Evolutionary conservation across 1,140 invertebrate genomes (phyloP).

Genomic region (Harlomillsia oculata): DNA sequence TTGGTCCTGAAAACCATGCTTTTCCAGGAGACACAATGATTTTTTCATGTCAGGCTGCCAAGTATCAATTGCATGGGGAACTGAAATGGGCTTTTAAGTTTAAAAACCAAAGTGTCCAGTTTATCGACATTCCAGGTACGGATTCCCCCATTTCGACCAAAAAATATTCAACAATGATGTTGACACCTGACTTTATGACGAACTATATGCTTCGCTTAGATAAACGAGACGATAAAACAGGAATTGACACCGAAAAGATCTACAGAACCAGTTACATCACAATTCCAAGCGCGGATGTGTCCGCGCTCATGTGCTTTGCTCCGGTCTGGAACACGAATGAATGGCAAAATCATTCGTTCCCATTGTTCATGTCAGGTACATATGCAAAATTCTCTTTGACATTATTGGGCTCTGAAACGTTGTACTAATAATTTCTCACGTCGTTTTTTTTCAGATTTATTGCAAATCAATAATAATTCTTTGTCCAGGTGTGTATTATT

Average conservation of each 20-base stretch:
- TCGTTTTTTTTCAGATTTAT: too few relatives aligned
- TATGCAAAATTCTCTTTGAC: too few relatives aligned
- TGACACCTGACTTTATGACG: not conserved
- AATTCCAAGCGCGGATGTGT: conserved; percentile 6
- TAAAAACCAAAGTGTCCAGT: conserved; percentile 17
- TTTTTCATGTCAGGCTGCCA: conserved; percentile 16
- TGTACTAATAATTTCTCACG: too few relatives aligned
- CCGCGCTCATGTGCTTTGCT: conserved; percentile 15
- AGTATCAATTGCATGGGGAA: conserved; percentile 8
- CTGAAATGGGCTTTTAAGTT: conserved; percentile 10
- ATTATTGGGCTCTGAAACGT: too few relatives aligned
- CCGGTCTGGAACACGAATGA: conserved; percentile 13
- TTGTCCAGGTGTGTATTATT: too few relatives aligned
- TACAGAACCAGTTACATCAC: conserved; percentile 15
- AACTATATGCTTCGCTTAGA: not conserved
- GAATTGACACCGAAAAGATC: conserved; percentile 4
- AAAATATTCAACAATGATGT: not conserved
- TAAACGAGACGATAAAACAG: not conserved
- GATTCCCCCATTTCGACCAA: not conserved
- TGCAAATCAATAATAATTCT: too few relatives aligned
- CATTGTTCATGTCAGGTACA: conserved; percentile 7
- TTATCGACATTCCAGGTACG: conserved; percentile 15
- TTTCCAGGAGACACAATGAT: conserved; percentile 18
- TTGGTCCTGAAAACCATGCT: conserved; percentile 17
- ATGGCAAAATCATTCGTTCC: conserved; percentile 11